Percentiles rank a stretch among this genome's conserved stretches.
Conservation (phyloP, 1,140 invertebrate species). For the Nasonia giraulti region DNA sequence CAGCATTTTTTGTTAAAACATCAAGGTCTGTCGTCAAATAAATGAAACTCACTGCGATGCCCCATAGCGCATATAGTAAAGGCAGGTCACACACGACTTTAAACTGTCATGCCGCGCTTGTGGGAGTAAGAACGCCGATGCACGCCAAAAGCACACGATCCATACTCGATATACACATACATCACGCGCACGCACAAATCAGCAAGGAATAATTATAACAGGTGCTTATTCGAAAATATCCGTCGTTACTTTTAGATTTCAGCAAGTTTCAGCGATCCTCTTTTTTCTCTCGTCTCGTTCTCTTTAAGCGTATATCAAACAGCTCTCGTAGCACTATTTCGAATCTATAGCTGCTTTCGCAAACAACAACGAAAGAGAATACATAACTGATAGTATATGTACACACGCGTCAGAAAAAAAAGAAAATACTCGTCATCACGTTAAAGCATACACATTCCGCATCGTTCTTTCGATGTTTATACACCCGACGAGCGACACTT, state of each 20-base stretch:
- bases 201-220: constrained; percentile 27
- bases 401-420: constrained; percentile 17
- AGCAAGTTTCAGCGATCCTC: not conserved
- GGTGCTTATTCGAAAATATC: constrained; percentile 35
- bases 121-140: constrained; percentile 11
- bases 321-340: not conserved
- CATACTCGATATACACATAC: constrained; percentile 34
- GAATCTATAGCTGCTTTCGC: constrained; percentile 17
- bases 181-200: constrained; percentile 19
- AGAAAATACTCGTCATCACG: constrained; percentile 21
- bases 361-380: constrained; percentile 27
- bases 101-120: constrained; percentile 28
- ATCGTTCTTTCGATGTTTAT: not conserved
- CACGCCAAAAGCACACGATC: constrained; percentile 38
- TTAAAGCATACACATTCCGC: constrained; percentile 47
- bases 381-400: constrained; percentile 6
- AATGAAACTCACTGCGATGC: constrained; percentile 23
- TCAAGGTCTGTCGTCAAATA: not conserved
- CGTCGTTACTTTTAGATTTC: constrained; percentile 40
- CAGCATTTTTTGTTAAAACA: not conserved
- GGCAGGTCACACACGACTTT: constrained; percentile 16
- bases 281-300: not conserved
- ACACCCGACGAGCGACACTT: constrained; percentile 36
- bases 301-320: constrained; percentile 15
- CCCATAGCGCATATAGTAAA: not conserved